Percentiles rank a stretch among this genome's conserved stretches.
These are phyloP conservation scores for Micronycteris hirsuta DNA, from an alignment of 2,113 vertebrate species.

Conservation along the genomic window DNA sequence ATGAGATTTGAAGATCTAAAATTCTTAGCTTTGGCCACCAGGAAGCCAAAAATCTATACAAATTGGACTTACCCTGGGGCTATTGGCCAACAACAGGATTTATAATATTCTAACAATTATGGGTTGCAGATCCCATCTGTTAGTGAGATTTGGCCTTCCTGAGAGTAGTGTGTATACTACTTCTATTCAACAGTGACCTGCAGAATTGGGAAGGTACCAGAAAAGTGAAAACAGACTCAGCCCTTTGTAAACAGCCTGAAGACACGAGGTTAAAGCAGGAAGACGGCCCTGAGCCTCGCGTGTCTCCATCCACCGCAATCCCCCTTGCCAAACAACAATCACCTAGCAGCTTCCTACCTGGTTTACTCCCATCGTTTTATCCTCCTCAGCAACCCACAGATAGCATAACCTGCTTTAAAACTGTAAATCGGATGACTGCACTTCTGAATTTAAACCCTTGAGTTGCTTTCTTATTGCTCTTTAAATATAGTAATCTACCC, in stretches of 20 bases:
- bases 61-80: neutral
- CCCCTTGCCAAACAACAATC: neutral
- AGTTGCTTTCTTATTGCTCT: neutral
- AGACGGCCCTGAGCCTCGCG: neutral
- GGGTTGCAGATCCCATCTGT: neutral
- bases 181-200: neutral
- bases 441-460: neutral
- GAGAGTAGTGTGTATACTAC: neutral
- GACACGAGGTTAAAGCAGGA: neutral
- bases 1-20: neutral
- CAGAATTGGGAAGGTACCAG: neutral
- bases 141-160: neutral
- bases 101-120: neutral
- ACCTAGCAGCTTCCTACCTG: neutral
- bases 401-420: neutral
- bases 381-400: neutral
- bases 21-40: neutral
- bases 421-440: neutral
- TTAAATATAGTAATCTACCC: neutral
- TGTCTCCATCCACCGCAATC: accelerated
- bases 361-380: neutral
- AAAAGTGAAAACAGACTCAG: neutral
- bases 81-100: neutral
- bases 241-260: neutral
- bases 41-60: neutral